Evolutionary conservation across 2,888 invertebrate genomes (phyloP).

Genomic region (Phyto melanocephala): DNA sequence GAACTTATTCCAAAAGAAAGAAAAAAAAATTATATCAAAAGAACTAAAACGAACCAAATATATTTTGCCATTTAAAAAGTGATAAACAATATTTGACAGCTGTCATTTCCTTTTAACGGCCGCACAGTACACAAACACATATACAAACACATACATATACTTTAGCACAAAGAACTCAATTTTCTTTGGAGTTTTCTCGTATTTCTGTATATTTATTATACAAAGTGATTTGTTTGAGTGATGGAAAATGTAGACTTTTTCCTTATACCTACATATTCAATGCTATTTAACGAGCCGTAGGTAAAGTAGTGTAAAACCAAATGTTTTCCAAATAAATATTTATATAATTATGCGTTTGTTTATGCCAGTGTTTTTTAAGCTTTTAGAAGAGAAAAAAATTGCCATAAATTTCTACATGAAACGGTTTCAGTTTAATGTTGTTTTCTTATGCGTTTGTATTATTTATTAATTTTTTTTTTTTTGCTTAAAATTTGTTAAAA

Average conservation of each 20-base stretch:
- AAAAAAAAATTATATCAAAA: background rate
- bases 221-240: conserved; percentile 30
- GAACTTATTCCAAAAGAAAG: conserved; percentile 4
- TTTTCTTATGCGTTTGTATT: background rate
- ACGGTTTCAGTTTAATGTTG: conserved; percentile 13
- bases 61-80: conserved; percentile 46
- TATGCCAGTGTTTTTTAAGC: background rate
- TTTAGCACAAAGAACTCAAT: conserved; percentile 21
- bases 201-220: background rate
- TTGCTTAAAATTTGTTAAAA: conserved; percentile 42
- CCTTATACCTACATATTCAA: background rate
- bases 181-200: conserved; percentile 34
- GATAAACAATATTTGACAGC: conserved; percentile 64
- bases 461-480: background rate
- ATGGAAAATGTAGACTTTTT: conserved; percentile 46
- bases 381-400: conserved; percentile 30
- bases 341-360: conserved; percentile 25
- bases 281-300: background rate
- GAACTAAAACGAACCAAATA: background rate
- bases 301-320: conserved; percentile 23
- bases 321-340: conserved; percentile 51
- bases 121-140: conserved; percentile 1
- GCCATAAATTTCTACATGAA: conserved; percentile 52
- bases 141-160: conserved; percentile 1
- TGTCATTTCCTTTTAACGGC: conserved; percentile 52